Evolutionary conservation across 2,113 vertebrate genomes (phyloP), one percentile per base, ranked within the genome.

Genomic region (Gallinago undulata): DNA sequence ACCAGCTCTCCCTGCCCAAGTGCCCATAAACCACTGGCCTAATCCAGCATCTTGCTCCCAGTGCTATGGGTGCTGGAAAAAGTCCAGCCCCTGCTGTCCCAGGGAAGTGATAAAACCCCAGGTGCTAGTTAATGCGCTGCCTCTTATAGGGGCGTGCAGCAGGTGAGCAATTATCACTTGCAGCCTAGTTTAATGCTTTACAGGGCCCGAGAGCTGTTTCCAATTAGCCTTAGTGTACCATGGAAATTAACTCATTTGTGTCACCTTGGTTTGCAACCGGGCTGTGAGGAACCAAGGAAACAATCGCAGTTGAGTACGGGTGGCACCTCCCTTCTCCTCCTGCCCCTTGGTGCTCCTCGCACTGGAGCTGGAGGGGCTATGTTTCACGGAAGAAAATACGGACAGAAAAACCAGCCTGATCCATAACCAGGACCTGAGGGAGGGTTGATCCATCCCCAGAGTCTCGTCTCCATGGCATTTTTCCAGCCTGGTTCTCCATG

Each of bases 91-190:
- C 83, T 6, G 7, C 33, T 41, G 12, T 83, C 83, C 62, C 62
- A 59, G 25, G 53, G 85, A 94, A 91, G 87, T 62, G 89, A 95
- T 96, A 97, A 97, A 97, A 96, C 81, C 57, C 84, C 89, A 93
- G 87, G 91, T 86, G 56, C 84, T 33, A 30, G 43, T 96, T 97
- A 95, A 83, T 94, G 48, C 69, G 37, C 66, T 90, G 73, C 81
- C 79, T 97, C 96, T 97, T 95, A 96, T 3, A 73, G 93, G 86
- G 47, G 43, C 28, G 27, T 97, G 93, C 89, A 94, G 93, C 97
- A 97, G 97, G 97, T 97, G 80, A 97, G 94, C 97, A 97, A 97
- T 97, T 97, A 97, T 95, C 95, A 94, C 97, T 96, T 94, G 85
- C 89, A 91, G 89, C 12, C 77, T 45, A 59, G 59, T 64, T 84